A percentile compares a stretch with the other conserved stretches of the same genome.
Evolutionary conservation across 2,888 invertebrate genomes (phyloP).

Genomic region (Choreutis nemorana): DNA sequence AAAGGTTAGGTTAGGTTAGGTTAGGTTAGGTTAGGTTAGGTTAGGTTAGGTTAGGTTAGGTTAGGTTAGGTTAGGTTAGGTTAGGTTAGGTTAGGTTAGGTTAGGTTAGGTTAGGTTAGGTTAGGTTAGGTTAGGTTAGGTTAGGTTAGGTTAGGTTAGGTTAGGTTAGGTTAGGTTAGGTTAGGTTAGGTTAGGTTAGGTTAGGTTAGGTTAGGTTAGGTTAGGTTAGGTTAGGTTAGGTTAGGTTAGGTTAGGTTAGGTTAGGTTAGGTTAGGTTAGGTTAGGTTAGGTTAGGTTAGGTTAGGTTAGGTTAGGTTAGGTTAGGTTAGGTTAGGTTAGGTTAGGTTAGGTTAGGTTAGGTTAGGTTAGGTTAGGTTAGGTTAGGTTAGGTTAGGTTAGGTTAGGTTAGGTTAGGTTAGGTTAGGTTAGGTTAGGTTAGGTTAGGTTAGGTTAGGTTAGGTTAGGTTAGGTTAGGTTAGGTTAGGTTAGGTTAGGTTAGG

Average conservation of each 20-base stretch:
- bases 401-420: conserved; percentile 5
- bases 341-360: conserved; percentile 6
- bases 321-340: conserved; percentile 7
- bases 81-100: conserved; percentile 6
- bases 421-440: conserved; percentile 6
- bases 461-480: conserved; percentile 5
- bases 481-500: conserved; percentile 6
- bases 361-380: conserved; percentile 5
- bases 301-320: conserved; percentile 5
- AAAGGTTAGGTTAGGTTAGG: conserved; percentile 6
- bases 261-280: conserved; percentile 7
- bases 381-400: too few relatives aligned
- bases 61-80: conserved; percentile 6
- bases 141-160: conserved; percentile 6
- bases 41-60: conserved; percentile 4
- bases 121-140: conserved; percentile 5
- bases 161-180: conserved; percentile 6
- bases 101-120: conserved; percentile 6
- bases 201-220: background rate
- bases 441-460: conserved; percentile 6
- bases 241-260: conserved; percentile 7
- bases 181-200: conserved; percentile 1
- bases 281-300: conserved; percentile 7
- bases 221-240: background rate
- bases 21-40: conserved; percentile 5